Base-by-base conservation (phyloP, 2,113 vertebrate species). In the Aptenodytes forsteri region DNA sequence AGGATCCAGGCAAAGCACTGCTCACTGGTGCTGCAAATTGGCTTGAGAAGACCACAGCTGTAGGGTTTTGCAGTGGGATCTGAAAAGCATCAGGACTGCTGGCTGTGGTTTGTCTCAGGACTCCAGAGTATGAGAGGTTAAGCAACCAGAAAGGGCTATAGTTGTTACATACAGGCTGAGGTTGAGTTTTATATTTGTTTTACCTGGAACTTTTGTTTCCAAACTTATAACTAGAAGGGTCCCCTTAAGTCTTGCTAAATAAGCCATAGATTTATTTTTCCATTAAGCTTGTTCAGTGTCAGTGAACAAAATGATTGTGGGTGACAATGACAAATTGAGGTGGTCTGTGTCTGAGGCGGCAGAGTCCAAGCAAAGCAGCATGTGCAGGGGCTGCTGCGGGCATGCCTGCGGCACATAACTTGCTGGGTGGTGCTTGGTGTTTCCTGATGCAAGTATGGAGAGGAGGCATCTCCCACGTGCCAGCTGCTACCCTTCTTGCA, bases 301-400 rank as follows among this genome's bases (percentile, higher is more conserved):
- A 78, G 71, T 2, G 72, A 49, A 2, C 93, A 78, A 55, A 75
- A 14, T 16, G 76, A 70, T 62, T 49, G 93, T 22, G 47, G 83
- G 67, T 87, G 95, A 90, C 86, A 92, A 5, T 83, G 95, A 96
- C 83, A 95, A 83, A 92, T 73, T 11, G 86, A 86, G 67, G 16
- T 46, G 80, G 59, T 32, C 78, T 46, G 29, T 16, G 55, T 25
- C 50, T n/a, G 47, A 75, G 82, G 46, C 44, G 49, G 47, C 9
- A 13, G 38, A 81, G 78, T 3, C 84, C 64, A 20, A 73, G 36
- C 36, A 16, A 20, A 64, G n/a, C 55, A 29, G 84, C 2, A 2
- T 26, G 36, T 14, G 49, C 52, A 36, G 76, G 21, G 36, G 38
- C 59, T 92, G 93, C 46, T 27, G 67, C 23, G 38, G 69, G 7